A percentile compares a stretch with the other conserved stretches of the same genome.
phyloP scores from a whole-genome alignment of 2,113 vertebrate species.

The Phylloscopus trochiloides region DNA sequence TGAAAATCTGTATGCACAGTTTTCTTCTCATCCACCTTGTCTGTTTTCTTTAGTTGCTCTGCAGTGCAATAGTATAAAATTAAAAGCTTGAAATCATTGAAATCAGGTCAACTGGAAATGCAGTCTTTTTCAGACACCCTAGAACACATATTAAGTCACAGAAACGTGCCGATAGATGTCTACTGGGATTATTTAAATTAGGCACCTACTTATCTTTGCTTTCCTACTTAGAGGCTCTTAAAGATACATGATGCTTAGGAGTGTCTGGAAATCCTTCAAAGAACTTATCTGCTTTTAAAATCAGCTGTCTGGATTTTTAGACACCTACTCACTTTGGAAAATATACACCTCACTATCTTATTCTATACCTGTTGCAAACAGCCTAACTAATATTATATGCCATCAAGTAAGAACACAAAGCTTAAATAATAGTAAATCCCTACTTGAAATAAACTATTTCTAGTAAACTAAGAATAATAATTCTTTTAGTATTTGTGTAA shows the following conservation, averaged over 20 bases:
- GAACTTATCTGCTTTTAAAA: neutral
- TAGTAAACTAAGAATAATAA: neutral
- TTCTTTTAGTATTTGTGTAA: neutral
- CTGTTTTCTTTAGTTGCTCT: neutral
- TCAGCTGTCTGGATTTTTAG: neutral
- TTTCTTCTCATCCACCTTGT: neutral
- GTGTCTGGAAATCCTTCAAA: neutral
- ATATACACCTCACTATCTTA: neutral
- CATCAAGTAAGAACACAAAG: neutral
- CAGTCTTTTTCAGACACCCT: neutral
- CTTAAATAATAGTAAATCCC: neutral
- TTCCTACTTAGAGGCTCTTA: neutral
- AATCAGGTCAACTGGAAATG: neutral
- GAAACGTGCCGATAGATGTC: neutral
- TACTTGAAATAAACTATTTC: neutral
- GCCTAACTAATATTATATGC: neutral
- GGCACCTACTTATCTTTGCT: neutral
- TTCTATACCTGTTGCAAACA: neutral
- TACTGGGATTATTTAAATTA: constrained; percentile 1
- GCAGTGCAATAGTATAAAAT: neutral
- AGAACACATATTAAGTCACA: neutral
- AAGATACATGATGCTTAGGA: neutral
- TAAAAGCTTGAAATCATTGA: neutral
- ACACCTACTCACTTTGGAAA: neutral
- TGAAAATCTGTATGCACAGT: neutral